phyloP scores from a whole-genome alignment of 2,888 invertebrate genomes.

The Sarcophaga carnaria region DNA sequence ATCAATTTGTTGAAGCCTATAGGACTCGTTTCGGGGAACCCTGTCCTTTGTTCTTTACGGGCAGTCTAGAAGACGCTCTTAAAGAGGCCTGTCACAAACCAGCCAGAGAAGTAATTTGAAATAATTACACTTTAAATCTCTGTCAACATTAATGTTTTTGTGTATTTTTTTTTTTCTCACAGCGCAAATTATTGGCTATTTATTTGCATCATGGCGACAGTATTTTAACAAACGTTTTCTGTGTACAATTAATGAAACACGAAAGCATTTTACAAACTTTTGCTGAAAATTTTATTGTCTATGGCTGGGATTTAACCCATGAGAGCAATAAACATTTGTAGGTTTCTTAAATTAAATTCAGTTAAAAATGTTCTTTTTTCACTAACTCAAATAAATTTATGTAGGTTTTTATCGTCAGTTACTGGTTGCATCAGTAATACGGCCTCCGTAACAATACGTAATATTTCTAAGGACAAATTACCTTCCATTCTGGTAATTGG shows the following conservation, averaged over 20 bases:
- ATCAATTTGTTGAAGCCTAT: constrained; percentile 94
- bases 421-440: constrained; percentile 90
- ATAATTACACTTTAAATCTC: neutral
- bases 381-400: neutral
- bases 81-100: constrained; percentile 94
- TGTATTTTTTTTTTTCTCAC: constrained; percentile 72
- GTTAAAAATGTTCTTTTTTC: neutral
- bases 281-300: constrained; percentile 94
- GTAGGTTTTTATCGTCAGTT: constrained; percentile 89
- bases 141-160: neutral
- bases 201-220: constrained; percentile 98
- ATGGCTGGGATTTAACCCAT: constrained; percentile 98
- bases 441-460: constrained; percentile 92
- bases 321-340: constrained; percentile 92
- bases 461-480: constrained; percentile 92
- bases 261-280: constrained; percentile 95
- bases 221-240: constrained; percentile 97
- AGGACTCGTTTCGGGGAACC: constrained; percentile 89
- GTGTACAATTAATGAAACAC: constrained; percentile 95
- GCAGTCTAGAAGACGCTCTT: constrained; percentile 94
- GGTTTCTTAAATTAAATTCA: constrained; percentile 72
- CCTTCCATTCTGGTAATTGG: constrained; percentile 95
- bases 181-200: constrained; percentile 96
- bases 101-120: constrained; percentile 89
- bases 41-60: constrained; percentile 95